Evolutionary conservation across 2,113 vertebrate species (phyloP).

Genomic region (Paradisaea rubra): DNA sequence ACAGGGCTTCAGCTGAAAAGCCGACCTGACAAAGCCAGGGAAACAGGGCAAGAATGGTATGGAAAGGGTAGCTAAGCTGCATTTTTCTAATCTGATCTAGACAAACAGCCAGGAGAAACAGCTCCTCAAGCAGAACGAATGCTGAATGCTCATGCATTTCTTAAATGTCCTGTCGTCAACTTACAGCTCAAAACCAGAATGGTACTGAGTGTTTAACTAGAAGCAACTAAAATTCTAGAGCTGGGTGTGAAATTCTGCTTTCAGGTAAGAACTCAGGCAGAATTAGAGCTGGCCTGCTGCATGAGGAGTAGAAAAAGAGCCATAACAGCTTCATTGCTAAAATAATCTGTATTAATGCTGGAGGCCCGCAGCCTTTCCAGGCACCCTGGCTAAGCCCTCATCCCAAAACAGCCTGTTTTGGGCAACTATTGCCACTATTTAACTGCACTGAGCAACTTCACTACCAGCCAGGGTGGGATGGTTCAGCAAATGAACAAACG

Average conservation of each 20-base stretch:
- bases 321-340: not conserved
- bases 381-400: not conserved
- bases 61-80: not conserved
- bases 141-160: not conserved
- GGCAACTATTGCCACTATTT: not conserved
- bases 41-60: not conserved
- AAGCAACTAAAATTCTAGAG: not conserved
- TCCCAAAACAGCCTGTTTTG: not conserved
- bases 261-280: not conserved
- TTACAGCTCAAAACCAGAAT: not conserved
- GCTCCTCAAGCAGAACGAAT: not conserved
- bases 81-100: constrained; percentile 23
- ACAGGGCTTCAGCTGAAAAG: not conserved
- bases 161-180: not conserved
- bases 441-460: not conserved
- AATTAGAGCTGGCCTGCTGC: not conserved
- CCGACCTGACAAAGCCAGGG: fast-evolving
- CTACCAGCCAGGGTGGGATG: not conserved
- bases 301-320: not conserved
- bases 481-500: not conserved
- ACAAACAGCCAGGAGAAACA: not conserved
- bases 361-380: not conserved
- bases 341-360: not conserved
- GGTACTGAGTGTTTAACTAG: not conserved
- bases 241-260: not conserved